Conservation (phyloP, 2,888 invertebrate species). For the Rhodophaea formosa region DNA sequence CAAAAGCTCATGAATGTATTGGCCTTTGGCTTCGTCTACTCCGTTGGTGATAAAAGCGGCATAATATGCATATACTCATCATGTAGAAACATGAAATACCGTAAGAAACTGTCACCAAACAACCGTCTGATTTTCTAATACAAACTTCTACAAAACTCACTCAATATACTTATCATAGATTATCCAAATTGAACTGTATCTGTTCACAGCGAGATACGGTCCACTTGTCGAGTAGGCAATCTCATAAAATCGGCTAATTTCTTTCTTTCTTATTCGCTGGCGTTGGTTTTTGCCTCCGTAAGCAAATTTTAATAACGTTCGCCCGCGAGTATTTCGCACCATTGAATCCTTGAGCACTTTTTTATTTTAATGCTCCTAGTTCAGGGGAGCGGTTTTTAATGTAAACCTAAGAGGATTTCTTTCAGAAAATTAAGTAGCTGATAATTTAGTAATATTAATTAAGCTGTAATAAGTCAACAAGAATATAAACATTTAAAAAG, state of each 20-base stretch:
- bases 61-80: too few relatives aligned
- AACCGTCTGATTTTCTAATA: neutral
- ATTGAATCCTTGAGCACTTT: slow-evolving; percentile 63
- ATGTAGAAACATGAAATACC: neutral
- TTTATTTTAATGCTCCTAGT: slow-evolving; percentile 47
- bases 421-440: neutral
- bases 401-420: neutral
- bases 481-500: too few relatives aligned
- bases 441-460: neutral
- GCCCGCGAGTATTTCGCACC: slow-evolving; percentile 58
- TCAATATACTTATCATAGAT: slow-evolving; percentile 19
- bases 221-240: slow-evolving; percentile 55
- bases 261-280: slow-evolving; percentile 60
- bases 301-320: slow-evolving; percentile 73
- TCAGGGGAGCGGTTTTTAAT: slow-evolving; percentile 22
- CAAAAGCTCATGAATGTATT: too few relatives aligned
- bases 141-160: neutral
- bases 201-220: slow-evolving; percentile 35
- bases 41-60: too few relatives aligned
- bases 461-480: too few relatives aligned
- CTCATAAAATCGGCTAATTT: slow-evolving; percentile 65
- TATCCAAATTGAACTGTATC: slow-evolving; percentile 29
- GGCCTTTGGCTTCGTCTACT: too few relatives aligned
- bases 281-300: slow-evolving; percentile 54
- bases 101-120: neutral